Percentiles rank a stretch among this genome's conserved stretches.
These are phyloP conservation scores for Martes flavigula DNA, from an alignment of 2,797 vertebrate species.

Conservation along the genomic window DNA sequence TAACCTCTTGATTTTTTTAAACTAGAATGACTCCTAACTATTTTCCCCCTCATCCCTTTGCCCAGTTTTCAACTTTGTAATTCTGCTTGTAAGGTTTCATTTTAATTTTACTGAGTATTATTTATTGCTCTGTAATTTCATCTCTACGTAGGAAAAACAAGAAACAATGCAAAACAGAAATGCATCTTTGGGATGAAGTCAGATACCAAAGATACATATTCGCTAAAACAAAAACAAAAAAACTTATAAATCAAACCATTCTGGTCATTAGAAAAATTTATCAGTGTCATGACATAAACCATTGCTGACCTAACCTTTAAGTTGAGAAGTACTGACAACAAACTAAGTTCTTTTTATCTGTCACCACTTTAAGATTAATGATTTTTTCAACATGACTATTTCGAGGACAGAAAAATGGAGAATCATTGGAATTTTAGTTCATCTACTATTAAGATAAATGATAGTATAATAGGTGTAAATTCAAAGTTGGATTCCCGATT, in stretches of 20 bases:
- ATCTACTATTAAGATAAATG: conserved; percentile 64
- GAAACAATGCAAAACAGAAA: conserved; percentile 22
- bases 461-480: conserved; percentile 12
- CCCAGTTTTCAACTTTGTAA: conserved; percentile 24
- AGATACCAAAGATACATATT: background rate
- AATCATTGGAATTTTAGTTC: conserved; percentile 54
- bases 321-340: conserved; percentile 44
- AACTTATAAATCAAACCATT: conserved; percentile 52
- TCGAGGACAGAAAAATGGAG: conserved; percentile 19
- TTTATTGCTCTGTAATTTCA: conserved; percentile 14
- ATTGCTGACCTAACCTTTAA: conserved; percentile 46
- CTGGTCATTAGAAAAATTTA: conserved; percentile 56
- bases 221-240: conserved; percentile 48
- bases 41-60: background rate
- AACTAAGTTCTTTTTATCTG: conserved; percentile 51
- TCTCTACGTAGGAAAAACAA: conserved; percentile 9
- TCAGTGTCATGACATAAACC: conserved; percentile 37
- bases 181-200: background rate
- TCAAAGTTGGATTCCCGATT: conserved; percentile 55
- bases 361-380: conserved; percentile 62
- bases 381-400: conserved; percentile 40
- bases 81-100: conserved; percentile 45
- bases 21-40: background rate
- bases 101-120: conserved; percentile 48
- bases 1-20: conserved; percentile 10